Evolutionary conservation across 1,140 invertebrate species (phyloP).

Genomic region (Bombus huntii): DNA sequence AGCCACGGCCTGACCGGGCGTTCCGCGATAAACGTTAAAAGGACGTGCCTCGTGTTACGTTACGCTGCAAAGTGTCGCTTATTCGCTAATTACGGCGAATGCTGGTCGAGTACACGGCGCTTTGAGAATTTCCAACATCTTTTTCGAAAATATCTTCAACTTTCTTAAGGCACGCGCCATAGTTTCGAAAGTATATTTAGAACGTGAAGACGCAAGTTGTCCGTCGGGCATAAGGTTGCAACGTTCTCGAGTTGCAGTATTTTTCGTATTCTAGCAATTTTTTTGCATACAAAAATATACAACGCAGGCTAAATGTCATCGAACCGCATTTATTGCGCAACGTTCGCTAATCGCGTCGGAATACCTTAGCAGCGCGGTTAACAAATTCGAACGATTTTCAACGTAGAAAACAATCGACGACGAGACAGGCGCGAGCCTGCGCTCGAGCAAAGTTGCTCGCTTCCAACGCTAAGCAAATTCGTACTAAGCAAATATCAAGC

Average conservation of each 20-base stretch:
- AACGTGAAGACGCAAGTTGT: neutral
- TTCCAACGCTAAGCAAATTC: constrained; percentile 3
- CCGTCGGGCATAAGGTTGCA: neutral
- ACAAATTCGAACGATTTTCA: neutral
- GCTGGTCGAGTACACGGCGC: neutral
- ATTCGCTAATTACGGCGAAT: neutral
- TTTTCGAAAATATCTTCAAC: too few relatives aligned
- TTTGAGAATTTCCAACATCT: neutral
- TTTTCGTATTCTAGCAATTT: constrained; percentile 2
- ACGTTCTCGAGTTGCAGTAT: neutral
- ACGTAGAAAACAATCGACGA: neutral
- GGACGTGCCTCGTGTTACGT: neutral
- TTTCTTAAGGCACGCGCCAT: neutral
- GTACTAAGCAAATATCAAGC: constrained; percentile 11
- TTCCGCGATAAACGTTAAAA: constrained; percentile 5
- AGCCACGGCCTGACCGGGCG: neutral
- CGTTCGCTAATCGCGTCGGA: neutral
- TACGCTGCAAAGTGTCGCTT: neutral
- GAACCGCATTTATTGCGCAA: neutral
- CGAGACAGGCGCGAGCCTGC: neutral
- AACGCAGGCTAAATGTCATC: neutral
- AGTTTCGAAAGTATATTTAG: neutral
- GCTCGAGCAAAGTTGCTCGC: neutral
- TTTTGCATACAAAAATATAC: neutral
- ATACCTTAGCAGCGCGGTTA: neutral